A percentile compares a stretch with the other conserved stretches of the same genome.
Conservation (phyloP, 1,140 invertebrate genomes). For the Zaprionus lachaisei region DNA sequence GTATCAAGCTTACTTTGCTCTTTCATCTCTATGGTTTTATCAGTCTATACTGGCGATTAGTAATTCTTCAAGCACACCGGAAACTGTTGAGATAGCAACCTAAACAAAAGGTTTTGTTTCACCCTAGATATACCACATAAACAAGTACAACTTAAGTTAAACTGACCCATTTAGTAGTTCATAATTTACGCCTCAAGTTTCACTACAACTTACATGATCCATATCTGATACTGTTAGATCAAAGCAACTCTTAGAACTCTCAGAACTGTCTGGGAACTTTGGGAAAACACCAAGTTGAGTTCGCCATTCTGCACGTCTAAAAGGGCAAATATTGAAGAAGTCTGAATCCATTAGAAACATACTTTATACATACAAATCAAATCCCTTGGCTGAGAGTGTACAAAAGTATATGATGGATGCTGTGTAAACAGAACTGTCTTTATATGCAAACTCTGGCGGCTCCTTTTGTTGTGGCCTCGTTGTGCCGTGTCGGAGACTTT, state of each 20-base stretch:
- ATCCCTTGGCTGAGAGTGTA: slow-evolving; percentile 45
- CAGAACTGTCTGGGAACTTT: slow-evolving; percentile 12
- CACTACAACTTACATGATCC: slow-evolving; percentile 1
- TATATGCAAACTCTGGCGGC: slow-evolving; percentile 69
- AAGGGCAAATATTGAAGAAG: slow-evolving; percentile 68
- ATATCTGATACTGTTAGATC: slow-evolving; percentile 9
- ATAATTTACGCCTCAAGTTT: too few species aligned
- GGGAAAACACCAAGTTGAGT: slow-evolving; percentile 23
- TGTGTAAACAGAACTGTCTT: slow-evolving; percentile 73
- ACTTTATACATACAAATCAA: slow-evolving; percentile 38
- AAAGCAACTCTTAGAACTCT: slow-evolving; percentile 17
- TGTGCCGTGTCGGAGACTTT: slow-evolving; percentile 60
- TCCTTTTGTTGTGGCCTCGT: slow-evolving; percentile 73
- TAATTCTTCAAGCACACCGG: slow-evolving; percentile 16
- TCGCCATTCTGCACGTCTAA: slow-evolving; percentile 28
- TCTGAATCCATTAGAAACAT: slow-evolving; percentile 72
- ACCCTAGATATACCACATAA: neutral
- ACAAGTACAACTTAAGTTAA: neutral
- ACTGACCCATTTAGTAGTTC: neutral
- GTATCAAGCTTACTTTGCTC: slow-evolving; percentile 1
- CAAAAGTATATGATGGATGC: slow-evolving; percentile 64
- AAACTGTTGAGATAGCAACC: slow-evolving; percentile 23
- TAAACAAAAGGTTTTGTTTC: neutral
- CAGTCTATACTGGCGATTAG: slow-evolving; percentile 18
- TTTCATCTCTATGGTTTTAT: slow-evolving; percentile 24